A percentile compares a stretch with the other conserved stretches of the same genome.
These are phyloP conservation scores for Limnephilus rhombicus DNA, from an alignment of 2,888 invertebrate genomes.

Conservation along the genomic window DNA sequence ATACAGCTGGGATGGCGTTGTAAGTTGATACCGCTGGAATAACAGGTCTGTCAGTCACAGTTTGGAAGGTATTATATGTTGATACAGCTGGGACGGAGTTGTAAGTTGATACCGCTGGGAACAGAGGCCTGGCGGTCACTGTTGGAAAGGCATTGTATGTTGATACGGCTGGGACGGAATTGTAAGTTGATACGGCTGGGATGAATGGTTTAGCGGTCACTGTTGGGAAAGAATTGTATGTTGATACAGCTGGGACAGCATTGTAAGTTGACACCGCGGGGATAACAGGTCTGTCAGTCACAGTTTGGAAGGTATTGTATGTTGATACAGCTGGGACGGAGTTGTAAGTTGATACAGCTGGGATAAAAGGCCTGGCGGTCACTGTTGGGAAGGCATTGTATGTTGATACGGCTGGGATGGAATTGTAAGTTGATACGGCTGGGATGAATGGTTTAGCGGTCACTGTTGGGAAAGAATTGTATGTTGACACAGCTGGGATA, in stretches of 20 bases:
- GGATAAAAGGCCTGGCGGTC: not conserved
- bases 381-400: not conserved
- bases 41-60: not conserved
- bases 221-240: not conserved
- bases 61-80: not conserved
- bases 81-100: not conserved
- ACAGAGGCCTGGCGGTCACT: not conserved
- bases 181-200: not conserved
- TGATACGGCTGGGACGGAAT: not conserved
- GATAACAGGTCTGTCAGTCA: not conserved
- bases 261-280: not conserved
- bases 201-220: not conserved
- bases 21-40: not conserved
- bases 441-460: not conserved
- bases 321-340: not conserved
- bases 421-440: not conserved
- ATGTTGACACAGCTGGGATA: not conserved
- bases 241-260: not conserved
- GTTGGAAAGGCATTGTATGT: not conserved
- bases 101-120: not conserved
- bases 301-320: not conserved
- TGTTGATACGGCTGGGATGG: not conserved
- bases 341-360: not conserved
- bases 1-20: not conserved
- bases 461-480: not conserved